These are phyloP conservation scores for Pyxicephalus adspersus DNA, from an alignment of 2,113 vertebrate genomes.

Conservation along the genomic window DNA sequence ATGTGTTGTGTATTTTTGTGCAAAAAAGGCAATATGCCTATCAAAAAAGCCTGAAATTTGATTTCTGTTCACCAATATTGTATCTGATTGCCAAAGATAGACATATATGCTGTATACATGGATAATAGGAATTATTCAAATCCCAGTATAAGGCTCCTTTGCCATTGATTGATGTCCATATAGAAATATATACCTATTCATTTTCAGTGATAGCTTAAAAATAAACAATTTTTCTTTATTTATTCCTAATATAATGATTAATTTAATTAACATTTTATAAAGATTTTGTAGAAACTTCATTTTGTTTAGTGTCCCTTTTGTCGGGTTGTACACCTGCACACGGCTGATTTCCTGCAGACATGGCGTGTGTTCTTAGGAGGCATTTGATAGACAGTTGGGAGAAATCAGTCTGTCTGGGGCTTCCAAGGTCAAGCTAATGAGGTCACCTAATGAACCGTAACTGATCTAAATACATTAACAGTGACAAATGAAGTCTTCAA, in stretches of 20 bases:
- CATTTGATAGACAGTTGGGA: constrained; percentile 27
- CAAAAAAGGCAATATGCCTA: no score
- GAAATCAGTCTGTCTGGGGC: constrained; percentile 20
- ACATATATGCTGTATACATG: no score
- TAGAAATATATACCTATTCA: no score
- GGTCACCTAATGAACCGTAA: constrained; percentile 30
- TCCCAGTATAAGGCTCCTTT: no score
- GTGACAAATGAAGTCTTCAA: constrained; percentile 26
- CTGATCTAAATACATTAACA: constrained; percentile 15
- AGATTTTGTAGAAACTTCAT: not conserved
- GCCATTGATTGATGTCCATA: no score
- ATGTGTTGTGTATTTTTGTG: no score
- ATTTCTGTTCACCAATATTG: no score
- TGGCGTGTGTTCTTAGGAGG: not conserved
- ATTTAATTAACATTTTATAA: not conserved
- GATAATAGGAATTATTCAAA: no score
- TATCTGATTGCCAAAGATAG: no score
- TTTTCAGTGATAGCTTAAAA: no score
- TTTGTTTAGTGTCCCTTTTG: not conserved
- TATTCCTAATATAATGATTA: not conserved
- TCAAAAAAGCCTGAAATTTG: no score
- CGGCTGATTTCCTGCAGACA: not conserved
- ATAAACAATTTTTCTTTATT: not conserved
- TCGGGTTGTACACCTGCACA: not conserved
- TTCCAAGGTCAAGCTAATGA: constrained; percentile 46